Base-by-base conservation (phyloP, 2,113 vertebrate genomes). In the Rallus limicola region DNA sequence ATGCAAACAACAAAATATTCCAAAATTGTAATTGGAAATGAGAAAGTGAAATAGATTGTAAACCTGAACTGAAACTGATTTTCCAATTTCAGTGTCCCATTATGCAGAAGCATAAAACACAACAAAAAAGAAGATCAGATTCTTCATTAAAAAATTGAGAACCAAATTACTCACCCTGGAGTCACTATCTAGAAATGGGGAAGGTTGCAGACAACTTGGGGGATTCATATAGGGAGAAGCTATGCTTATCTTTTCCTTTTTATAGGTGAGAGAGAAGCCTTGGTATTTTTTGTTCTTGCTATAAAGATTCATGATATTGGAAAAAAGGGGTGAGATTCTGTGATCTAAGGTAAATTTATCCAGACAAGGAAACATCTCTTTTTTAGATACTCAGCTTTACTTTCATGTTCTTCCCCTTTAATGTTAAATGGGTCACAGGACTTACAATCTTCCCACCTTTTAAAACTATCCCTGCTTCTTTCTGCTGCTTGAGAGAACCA, bases 41-140 rank as follows among this genome's bases (percentile, higher is more conserved):
- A 90, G 63, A 75, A 94, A 95, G 71, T 56, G 67, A 96, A 94
- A 86, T 63, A 92, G 90, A 95, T 82, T 92, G 76, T 90, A 96
- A 96, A 90, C 76, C 33, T 88, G 79, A 96, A 88, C 44, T 89
- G 81, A 94, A 92, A 75, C 64, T 25, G 50, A 86, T 85, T 82
- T 94, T 92, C 67, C 72, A 88, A 40, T 94, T 95, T 96, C 90
- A 90, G 19, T 59, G 42, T 94, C 59, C 75, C 56, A 86, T 96
- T 95, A 90, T 62, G 74, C 5, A 29, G 55, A 86, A 92, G 5
- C 85, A 93, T 94, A 94, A 95, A 95, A 63, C 10, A 80, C 16
- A 84, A 40, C 44, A 56, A 46, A 59, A 83, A 77, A 52, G 13
- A 28, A 92, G 53, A 95, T 83, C 79, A 80, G 68, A 90, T 86